Percentiles rank a stretch among this genome's conserved stretches.
Evolutionary conservation across 1,140 invertebrate genomes (phyloP).

Genomic region (Ips nitidus): DNA sequence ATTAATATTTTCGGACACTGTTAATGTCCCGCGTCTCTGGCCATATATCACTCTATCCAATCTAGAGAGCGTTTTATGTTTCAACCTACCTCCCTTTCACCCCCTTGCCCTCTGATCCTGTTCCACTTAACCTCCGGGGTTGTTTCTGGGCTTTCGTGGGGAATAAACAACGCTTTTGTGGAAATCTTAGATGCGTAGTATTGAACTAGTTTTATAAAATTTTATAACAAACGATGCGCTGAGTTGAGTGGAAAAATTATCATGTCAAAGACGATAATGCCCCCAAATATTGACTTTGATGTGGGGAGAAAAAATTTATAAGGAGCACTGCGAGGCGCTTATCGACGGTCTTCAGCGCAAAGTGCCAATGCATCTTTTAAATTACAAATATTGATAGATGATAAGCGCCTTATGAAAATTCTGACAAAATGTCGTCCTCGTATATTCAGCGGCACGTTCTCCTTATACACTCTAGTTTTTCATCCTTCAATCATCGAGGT

Average conservation of each 20-base stretch:
- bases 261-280: constrained; percentile 30
- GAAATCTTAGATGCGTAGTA: too few species aligned
- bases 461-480: neutral
- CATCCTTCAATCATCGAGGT: neutral
- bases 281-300: constrained; percentile 34
- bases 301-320: constrained; percentile 31
- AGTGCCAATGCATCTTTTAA: constrained; percentile 47
- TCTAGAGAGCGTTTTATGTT: constrained; percentile 54
- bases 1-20: constrained; percentile 55
- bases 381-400: constrained; percentile 53
- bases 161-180: constrained; percentile 15
- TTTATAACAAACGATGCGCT: too few species aligned
- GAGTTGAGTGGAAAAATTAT: constrained; percentile 21
- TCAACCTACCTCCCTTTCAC: constrained; percentile 32
- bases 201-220: too few species aligned
- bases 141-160: constrained; percentile 17
- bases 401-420: constrained; percentile 51
- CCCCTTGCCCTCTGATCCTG: constrained; percentile 3
- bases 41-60: constrained; percentile 55
- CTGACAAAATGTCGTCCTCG: constrained; percentile 48
- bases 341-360: constrained; percentile 31
- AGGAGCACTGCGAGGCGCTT: constrained; percentile 14
- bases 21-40: constrained; percentile 53
- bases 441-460: constrained; percentile 48
- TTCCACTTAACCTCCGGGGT: constrained; percentile 21